These are phyloP conservation scores for Dryadula phaetusa DNA, from an alignment of 2,888 invertebrate genomes.

Conservation along the genomic window DNA sequence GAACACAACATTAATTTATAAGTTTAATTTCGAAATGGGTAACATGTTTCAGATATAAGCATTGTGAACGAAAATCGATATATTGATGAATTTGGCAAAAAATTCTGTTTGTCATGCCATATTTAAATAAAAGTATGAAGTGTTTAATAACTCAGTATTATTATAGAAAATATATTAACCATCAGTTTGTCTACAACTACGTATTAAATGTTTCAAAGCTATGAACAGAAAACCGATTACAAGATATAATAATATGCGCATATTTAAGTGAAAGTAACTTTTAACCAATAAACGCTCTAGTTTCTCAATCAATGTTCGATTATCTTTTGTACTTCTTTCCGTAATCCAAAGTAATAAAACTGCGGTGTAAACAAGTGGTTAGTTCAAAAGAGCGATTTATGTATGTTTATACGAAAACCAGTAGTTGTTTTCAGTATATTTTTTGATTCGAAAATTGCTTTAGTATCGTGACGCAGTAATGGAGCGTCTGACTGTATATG, in stretches of 20 bases:
- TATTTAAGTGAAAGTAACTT: constrained; percentile 23
- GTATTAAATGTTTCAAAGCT: constrained; percentile 8
- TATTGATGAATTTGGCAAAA: background rate
- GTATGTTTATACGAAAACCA: constrained; percentile 2
- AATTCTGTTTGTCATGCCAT: background rate
- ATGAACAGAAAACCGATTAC: background rate
- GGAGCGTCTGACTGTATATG: too few species aligned
- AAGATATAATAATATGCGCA: constrained; percentile 7
- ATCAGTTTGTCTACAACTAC: constrained; percentile 3
- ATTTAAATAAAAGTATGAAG: background rate
- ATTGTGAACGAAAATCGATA: background rate
- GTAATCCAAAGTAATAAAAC: constrained; percentile 4
- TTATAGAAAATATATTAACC: constrained; percentile 8
- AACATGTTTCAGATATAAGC: background rate
- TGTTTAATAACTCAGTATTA: background rate
- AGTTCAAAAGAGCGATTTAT: constrained; percentile 18
- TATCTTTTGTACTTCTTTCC: constrained; percentile 18
- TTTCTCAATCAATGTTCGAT: constrained; percentile 13
- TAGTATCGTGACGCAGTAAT: too few species aligned
- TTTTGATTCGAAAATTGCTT: background rate
- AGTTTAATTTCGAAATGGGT: too few species aligned
- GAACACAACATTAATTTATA: too few species aligned
- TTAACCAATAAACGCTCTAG: constrained; percentile 21
- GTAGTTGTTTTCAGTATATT: background rate
- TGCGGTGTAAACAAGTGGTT: constrained; percentile 8